A percentile compares a stretch with the other conserved stretches of the same genome.
Evolutionary conservation across 2,888 invertebrate genomes (phyloP).

Genomic region (Zygaena filipendulae): DNA sequence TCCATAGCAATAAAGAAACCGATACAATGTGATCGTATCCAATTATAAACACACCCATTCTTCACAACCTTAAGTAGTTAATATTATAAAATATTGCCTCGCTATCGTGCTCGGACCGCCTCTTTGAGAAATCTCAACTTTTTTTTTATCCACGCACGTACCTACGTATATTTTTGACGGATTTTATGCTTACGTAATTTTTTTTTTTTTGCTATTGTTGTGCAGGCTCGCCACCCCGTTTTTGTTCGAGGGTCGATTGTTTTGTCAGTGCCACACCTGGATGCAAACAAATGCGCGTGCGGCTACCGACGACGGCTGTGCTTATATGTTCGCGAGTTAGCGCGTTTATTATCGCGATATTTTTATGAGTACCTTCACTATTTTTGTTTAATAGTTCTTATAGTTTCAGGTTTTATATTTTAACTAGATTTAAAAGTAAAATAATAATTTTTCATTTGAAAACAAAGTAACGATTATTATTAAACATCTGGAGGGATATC

Average conservation of each 20-base stretch:
- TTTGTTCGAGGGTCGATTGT: conserved; percentile 55
- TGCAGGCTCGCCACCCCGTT: conserved; percentile 60
- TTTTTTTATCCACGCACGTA: conserved; percentile 41
- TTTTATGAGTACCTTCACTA: too few relatives aligned
- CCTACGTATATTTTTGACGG: conserved; percentile 48
- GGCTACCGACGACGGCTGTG: conserved; percentile 20
- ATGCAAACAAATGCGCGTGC: conserved; percentile 51
- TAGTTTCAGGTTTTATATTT: too few relatives aligned
- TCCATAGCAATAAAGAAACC: conserved; percentile 28
- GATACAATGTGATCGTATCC: conserved; percentile 46
- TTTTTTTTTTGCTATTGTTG: too few relatives aligned
- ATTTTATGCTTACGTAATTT: too few relatives aligned
- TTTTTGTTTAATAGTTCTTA: too few relatives aligned
- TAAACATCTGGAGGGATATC: too few relatives aligned
- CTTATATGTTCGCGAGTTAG: conserved; percentile 2
- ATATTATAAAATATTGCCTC: conserved; percentile 60
- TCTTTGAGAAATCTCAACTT: conserved; percentile 19
- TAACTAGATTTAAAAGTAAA: too few relatives aligned
- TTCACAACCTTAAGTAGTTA: conserved; percentile 55
- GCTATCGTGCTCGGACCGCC: conserved; percentile 31
- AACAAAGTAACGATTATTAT: too few relatives aligned
- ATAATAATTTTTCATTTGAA: too few relatives aligned
- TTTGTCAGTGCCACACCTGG: conserved; percentile 67
- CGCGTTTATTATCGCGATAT: too few relatives aligned
- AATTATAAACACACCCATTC: conserved; percentile 51